Evolutionary conservation across 2,797 vertebrate species (phyloP).

Genomic region (Salmo trutta): DNA sequence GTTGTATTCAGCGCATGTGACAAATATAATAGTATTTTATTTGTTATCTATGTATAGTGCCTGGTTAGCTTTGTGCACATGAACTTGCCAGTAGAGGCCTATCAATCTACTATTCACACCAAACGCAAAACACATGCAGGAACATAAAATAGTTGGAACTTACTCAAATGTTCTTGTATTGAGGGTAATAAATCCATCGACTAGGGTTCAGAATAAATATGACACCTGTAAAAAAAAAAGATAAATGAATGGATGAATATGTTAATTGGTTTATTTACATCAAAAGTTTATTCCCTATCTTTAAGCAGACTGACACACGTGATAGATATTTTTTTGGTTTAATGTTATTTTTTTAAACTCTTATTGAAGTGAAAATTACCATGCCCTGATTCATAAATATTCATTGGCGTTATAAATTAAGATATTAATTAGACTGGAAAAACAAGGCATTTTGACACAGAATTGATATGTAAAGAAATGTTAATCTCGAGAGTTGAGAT

Average conservation of each 20-base stretch:
- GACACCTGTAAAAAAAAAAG: conserved; percentile 65
- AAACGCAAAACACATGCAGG: background rate
- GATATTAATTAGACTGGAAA: background rate
- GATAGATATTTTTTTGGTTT: background rate
- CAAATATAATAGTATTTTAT: no score
- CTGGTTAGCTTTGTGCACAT: conserved; percentile 12
- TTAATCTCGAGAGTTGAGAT: background rate
- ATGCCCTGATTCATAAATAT: background rate
- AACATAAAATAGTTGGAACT: conserved; percentile 48
- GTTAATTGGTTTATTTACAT: no score
- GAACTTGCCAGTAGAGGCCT: conserved; percentile 13
- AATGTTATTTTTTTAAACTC: background rate
- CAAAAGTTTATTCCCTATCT: background rate
- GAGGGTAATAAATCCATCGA: conserved; percentile 78
- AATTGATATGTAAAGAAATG: background rate
- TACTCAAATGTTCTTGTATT: conserved; percentile 73
- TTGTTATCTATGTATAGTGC: background rate
- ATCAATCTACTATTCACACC: background rate
- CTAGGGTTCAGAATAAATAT: conserved; percentile 63
- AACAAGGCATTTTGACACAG: background rate
- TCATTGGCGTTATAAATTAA: background rate
- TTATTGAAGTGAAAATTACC: background rate
- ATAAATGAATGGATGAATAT: no score
- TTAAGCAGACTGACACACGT: background rate
- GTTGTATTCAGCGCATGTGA: no score